phyloP scores from a whole-genome alignment of 2,888 invertebrate species.

The Nasonia oneida region DNA sequence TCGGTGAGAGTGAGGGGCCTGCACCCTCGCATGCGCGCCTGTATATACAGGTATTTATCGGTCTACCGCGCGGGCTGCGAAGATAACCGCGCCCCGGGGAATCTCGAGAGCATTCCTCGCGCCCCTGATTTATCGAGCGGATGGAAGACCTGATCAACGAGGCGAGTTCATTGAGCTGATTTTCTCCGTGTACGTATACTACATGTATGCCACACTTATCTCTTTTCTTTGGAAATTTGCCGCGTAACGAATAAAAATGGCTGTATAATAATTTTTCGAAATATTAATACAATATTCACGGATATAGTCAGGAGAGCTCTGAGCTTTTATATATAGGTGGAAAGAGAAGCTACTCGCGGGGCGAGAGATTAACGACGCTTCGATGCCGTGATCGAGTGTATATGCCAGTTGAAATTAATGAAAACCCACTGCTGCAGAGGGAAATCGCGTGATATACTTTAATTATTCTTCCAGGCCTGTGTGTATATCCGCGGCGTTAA shows the following conservation, averaged over 20 bases:
- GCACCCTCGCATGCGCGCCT: conserved; percentile 18
- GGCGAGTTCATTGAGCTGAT: conserved; percentile 70
- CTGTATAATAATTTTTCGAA: background rate
- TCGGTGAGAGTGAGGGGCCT: conserved; percentile 46
- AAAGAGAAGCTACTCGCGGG: background rate
- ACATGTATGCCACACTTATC: background rate
- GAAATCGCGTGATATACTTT: conserved; percentile 27
- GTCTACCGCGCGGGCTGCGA: conserved; percentile 73
- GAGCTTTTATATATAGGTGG: background rate
- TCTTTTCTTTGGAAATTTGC: background rate
- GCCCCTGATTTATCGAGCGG: conserved; percentile 75
- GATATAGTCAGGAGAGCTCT: too few species aligned
- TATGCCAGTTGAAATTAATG: conserved; percentile 21
- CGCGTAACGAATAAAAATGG: too few species aligned
- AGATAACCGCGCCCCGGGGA: conserved; percentile 77
- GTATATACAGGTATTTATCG: conserved; percentile 71
- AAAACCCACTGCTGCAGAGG: background rate
- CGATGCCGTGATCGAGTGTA: background rate
- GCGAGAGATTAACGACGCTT: conserved; percentile 14
- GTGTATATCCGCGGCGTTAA: background rate
- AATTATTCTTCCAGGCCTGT: conserved; percentile 2
- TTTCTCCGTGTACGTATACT: conserved; percentile 45
- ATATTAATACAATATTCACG: background rate
- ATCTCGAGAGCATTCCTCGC: conserved; percentile 74
- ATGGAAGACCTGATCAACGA: conserved; percentile 74